phyloP scores from a whole-genome alignment of 2,113 vertebrate species.

The Lanius collurio region DNA sequence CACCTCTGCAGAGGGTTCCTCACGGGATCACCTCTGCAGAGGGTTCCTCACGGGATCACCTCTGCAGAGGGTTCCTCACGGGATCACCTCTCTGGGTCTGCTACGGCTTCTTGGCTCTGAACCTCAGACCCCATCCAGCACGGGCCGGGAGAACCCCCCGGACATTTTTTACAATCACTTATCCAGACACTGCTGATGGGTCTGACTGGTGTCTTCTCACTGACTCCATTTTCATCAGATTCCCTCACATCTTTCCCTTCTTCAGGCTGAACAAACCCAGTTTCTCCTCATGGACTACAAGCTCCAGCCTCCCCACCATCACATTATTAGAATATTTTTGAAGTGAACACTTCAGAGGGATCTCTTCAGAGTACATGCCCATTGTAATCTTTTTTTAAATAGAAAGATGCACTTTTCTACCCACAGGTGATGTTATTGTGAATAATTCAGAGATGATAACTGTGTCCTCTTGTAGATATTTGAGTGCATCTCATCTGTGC shows the following conservation, averaged over 20 bases:
- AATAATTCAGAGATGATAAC: background rate
- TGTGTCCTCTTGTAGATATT: background rate
- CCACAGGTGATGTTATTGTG: background rate
- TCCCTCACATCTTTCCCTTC: background rate
- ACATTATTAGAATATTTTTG: background rate
- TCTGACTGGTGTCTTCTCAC: background rate
- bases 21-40: too few species aligned
- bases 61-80: too few species aligned
- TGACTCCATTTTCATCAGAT: background rate
- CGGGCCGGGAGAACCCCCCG: too few species aligned
- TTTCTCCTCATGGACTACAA: background rate
- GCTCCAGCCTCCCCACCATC: background rate
- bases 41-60: too few species aligned
- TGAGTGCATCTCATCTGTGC: background rate
- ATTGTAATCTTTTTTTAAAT: background rate
- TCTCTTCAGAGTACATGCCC: background rate
- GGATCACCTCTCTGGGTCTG: too few species aligned
- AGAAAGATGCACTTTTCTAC: background rate
- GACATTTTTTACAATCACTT: too few species aligned
- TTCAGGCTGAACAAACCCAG: background rate
- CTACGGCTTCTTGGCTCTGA: too few species aligned
- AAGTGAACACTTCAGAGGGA: background rate
- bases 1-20: too few species aligned
- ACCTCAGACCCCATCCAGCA: too few species aligned
- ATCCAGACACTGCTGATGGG: background rate